Evolutionary conservation across 2,797 vertebrate genomes (phyloP).

Genomic region (Semaprochilodus insignis): DNA sequence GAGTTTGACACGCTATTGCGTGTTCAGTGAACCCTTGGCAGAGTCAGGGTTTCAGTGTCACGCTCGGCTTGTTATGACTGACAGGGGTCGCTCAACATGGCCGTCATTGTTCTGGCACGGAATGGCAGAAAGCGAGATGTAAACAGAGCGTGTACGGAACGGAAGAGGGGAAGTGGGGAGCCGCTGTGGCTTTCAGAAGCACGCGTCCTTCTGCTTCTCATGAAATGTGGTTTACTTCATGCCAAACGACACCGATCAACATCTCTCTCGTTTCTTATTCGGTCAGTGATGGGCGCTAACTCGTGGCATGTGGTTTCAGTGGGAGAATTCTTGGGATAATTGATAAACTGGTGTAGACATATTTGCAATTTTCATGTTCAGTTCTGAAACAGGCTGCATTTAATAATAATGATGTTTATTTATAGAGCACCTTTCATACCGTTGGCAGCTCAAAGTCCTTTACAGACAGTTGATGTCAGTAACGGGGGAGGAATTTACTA

Average conservation of each 20-base stretch:
- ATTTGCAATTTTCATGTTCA: no score
- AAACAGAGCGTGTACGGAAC: background rate
- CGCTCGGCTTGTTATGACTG: background rate
- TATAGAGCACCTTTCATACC: no score
- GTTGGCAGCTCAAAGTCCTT: no score
- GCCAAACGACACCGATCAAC: background rate
- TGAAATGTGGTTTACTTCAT: constrained; percentile 3
- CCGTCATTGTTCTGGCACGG: background rate
- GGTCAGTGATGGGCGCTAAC: background rate
- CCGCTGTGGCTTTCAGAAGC: background rate
- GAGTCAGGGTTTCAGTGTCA: background rate
- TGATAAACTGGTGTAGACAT: no score
- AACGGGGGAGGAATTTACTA: no score
- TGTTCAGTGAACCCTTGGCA: no score
- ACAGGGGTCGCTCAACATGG: background rate
- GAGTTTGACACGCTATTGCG: no score
- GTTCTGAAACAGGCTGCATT: no score
- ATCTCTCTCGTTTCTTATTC: background rate
- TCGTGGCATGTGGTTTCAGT: no score
- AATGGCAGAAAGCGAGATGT: background rate
- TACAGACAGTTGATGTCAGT: no score
- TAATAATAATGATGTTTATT: no score
- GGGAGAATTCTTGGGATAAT: no score
- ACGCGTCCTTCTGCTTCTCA: background rate
- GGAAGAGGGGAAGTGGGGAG: background rate